Evolutionary conservation across 2,797 vertebrate species (phyloP).

Genomic region (Gallinago stenura): DNA sequence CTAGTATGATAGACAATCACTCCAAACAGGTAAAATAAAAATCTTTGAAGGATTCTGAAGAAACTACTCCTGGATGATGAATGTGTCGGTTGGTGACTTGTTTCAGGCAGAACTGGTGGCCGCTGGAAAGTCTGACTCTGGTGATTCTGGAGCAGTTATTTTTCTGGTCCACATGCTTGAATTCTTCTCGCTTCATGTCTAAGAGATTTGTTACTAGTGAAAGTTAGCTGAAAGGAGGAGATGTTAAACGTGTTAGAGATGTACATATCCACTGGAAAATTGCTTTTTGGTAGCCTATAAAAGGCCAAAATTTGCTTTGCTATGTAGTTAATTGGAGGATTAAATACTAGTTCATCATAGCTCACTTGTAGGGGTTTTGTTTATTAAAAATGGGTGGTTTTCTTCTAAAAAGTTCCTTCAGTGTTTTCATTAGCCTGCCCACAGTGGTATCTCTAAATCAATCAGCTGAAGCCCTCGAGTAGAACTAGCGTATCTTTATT

Average conservation of each 20-base stretch:
- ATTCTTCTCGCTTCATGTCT: neutral
- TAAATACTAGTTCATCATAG: neutral
- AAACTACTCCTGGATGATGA: neutral
- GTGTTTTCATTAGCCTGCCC: neutral
- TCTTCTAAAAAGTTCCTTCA: neutral
- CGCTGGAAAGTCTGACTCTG: neutral
- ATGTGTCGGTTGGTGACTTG: neutral
- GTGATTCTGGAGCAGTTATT: neutral
- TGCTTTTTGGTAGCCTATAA: neutral
- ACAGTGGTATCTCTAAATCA: neutral
- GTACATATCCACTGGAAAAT: neutral
- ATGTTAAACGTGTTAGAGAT: neutral
- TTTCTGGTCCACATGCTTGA: neutral
- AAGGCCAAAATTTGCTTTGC: neutral
- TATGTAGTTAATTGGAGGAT: neutral
- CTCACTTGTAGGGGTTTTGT: neutral
- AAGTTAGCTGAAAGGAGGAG: neutral
- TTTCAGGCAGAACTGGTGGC: neutral
- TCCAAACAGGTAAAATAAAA: conserved; percentile 90
- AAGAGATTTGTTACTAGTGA: neutral
- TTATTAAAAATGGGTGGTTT: neutral
- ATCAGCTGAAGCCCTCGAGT: neutral
- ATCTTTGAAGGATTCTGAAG: neutral
- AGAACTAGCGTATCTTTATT: neutral
- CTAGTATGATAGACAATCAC: conserved; percentile 98